Conservation (phyloP, 2,888 invertebrate species). For the Timema podura region DNA sequence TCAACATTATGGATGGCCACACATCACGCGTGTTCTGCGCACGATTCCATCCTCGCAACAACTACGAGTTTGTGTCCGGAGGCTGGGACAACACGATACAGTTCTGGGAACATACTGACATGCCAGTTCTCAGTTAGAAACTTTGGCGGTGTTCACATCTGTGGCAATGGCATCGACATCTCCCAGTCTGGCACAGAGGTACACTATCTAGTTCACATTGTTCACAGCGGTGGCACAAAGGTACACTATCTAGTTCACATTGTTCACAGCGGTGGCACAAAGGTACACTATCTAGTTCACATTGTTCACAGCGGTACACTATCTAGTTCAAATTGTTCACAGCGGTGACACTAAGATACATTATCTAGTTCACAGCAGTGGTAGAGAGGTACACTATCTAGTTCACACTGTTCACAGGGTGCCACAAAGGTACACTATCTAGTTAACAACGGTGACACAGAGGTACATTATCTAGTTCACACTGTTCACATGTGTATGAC, state of each 20-base stretch:
- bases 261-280: too few relatives aligned
- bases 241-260: too few relatives aligned
- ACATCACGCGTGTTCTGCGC: constrained; percentile 60
- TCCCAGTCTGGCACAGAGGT: constrained; percentile 60
- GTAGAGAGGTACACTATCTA: constrained; percentile 52
- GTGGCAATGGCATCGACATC: constrained; percentile 64
- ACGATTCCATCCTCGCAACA: constrained; percentile 60
- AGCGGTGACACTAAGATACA: too few relatives aligned
- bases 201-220: constrained; percentile 24
- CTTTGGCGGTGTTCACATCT: constrained; percentile 58
- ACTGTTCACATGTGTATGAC: too few relatives aligned
- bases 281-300: too few relatives aligned
- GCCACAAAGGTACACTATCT: too few relatives aligned
- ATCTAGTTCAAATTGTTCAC: too few relatives aligned
- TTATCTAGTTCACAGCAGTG: too few relatives aligned
- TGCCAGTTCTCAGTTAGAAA: constrained; percentile 56
- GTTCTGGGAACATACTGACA: constrained; percentile 64
- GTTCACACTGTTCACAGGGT: too few relatives aligned
- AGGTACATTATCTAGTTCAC: constrained; percentile 44
- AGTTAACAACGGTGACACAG: too few relatives aligned
- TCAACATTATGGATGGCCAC: constrained; percentile 51
- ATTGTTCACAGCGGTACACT: too few relatives aligned
- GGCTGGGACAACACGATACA: constrained; percentile 65
- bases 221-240: too few relatives aligned
- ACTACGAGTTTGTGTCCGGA: constrained; percentile 62